Evolutionary conservation across 2,797 vertebrate genomes (phyloP).

Genomic region (Zenarchopterus dispar): DNA sequence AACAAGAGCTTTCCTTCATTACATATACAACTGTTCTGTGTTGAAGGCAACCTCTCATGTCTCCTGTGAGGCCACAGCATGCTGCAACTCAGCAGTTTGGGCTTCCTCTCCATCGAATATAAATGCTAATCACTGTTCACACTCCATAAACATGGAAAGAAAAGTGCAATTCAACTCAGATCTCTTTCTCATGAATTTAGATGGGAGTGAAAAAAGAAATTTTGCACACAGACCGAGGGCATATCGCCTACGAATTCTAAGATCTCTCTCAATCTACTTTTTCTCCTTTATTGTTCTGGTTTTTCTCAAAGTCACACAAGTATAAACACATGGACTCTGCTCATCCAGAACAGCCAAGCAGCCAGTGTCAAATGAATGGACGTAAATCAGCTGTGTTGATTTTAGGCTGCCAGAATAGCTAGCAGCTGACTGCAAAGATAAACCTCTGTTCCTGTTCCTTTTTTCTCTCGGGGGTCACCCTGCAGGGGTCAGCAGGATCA

Average conservation of each 20-base stretch:
- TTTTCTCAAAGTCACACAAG: constrained; percentile 5
- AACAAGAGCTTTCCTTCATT: constrained; percentile 79
- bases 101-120: constrained; percentile 77
- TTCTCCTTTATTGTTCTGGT: constrained; percentile 6
- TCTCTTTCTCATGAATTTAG: constrained; percentile 79
- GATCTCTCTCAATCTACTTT: constrained; percentile 14
- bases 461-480: constrained; percentile 42
- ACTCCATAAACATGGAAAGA: constrained; percentile 77
- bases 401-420: constrained; percentile 56
- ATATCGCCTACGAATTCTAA: constrained; percentile 15
- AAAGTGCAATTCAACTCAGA: constrained; percentile 71
- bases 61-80: constrained; percentile 63
- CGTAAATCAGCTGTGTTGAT: constrained; percentile 65
- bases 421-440: constrained; percentile 71
- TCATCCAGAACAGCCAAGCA: constrained; percentile 27
- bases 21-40: constrained; percentile 77
- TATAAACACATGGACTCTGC: constrained; percentile 6
- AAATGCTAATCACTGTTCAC: constrained; percentile 82
- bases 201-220: constrained; percentile 52
- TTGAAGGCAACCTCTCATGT: constrained; percentile 69
- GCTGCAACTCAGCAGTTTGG: constrained; percentile 71
- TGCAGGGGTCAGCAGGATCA: constrained; percentile 49
- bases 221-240: constrained; percentile 27
- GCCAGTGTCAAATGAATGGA: constrained; percentile 32
- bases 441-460: constrained; percentile 58